These are phyloP conservation scores for Alexandromys oeconomus DNA, from an alignment of 2,797 vertebrate genomes.

Conservation along the genomic window DNA sequence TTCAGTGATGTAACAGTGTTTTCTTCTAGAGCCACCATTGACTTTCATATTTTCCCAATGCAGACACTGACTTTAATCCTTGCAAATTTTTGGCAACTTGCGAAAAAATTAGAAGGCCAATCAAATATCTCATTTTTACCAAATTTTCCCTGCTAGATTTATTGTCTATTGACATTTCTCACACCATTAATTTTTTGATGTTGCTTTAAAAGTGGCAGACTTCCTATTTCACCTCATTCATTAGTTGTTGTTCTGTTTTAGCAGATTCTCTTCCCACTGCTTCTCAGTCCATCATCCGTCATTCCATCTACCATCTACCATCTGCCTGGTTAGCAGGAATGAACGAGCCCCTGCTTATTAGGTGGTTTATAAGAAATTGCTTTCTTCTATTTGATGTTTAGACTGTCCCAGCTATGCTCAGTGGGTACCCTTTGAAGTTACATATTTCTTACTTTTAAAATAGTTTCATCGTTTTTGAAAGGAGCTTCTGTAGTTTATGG, in stretches of 20 bases:
- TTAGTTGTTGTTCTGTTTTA: background rate
- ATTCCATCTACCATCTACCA: background rate
- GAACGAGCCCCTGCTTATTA: background rate
- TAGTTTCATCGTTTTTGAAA: background rate
- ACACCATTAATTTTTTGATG: background rate
- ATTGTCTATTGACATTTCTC: background rate
- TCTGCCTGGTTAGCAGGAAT: background rate
- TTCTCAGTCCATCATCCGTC: background rate
- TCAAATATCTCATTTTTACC: background rate
- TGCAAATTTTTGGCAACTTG: background rate
- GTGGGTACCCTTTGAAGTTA: background rate
- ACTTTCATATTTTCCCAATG: background rate
- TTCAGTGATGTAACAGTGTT: background rate
- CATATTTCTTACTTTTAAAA: constrained; percentile 13
- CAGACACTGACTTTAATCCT: background rate
- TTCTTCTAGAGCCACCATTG: background rate
- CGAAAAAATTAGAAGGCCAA: background rate
- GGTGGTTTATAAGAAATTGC: background rate
- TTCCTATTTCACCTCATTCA: background rate
- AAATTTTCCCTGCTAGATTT: background rate
- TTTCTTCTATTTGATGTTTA: background rate
- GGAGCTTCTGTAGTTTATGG: background rate
- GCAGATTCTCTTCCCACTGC: background rate
- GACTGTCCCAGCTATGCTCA: background rate
- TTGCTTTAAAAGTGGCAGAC: background rate